Evolutionary conservation across 2,113 vertebrate species (phyloP), one percentile per base, ranked within the genome.

Genomic region (Cepphus grylle): DNA sequence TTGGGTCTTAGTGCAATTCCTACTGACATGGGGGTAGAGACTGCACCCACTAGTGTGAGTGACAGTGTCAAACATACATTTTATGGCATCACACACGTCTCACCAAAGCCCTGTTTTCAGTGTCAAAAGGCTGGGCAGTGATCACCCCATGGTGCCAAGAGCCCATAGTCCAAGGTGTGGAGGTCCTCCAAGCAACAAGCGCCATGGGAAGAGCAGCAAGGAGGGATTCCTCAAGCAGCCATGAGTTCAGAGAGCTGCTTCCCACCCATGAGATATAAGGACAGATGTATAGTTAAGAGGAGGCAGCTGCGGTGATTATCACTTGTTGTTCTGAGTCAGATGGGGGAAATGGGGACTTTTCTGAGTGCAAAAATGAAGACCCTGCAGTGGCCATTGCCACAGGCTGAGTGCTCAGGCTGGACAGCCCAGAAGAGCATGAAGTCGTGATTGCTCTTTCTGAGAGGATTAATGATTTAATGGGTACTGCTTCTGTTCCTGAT

Each of bases 151-250:
- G 43, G 10, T 90, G 40, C 45, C 49, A 23, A 42, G 15, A 87
- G 18, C 29, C n/a, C 1, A 0, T 12, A 78, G 30, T 18, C 32
- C 12, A 12, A 58, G 15, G 12, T 0, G 0, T 53, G 52, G 38
- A 87, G 25, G 32, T 71, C 25, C 22, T 93, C 27, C 63, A 77
- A 36, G 16, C 30, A 74, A 29, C n/a, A 67, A 84, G 23, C 1
- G 4, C 42, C 2, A 1, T 19, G 32, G 43, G 26, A 89, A 56
- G 45, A 86, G 21, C 30, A 74, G 72, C 21, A 84, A 83, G 38
- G 61, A 87, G 49, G 15, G 25, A 84, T 67, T 89, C 25, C 6
- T 12, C 36, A 47, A 26, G 58, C 21, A 87, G 9, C 14, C 16
- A n/a, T 2, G 0, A 12, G 20, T 84, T 85, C 7, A 88, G 10